Evolutionary conservation across 1,140 invertebrate genomes (phyloP).

Genomic region (Oncopodura yosiiana): DNA sequence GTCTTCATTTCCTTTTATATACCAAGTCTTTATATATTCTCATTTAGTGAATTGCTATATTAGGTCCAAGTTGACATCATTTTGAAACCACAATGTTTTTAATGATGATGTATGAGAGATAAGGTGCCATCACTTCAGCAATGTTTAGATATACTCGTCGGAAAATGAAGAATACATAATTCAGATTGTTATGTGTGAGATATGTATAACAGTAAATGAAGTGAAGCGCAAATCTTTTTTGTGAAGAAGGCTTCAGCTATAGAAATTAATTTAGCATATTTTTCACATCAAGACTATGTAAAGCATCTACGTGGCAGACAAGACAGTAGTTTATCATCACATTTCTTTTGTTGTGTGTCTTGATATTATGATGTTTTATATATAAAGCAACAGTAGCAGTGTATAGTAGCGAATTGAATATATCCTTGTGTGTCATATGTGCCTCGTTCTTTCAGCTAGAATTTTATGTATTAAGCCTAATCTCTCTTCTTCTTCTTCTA

Average conservation of each 20-base stretch:
- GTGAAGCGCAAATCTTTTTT: conserved; percentile 16
- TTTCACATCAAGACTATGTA: conserved; percentile 21
- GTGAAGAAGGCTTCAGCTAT: conserved; percentile 10
- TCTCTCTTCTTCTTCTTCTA: neutral
- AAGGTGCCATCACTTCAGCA: no score
- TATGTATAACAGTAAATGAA: no score
- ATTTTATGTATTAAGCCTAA: neutral
- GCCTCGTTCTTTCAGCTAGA: neutral
- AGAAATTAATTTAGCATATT: conserved; percentile 24
- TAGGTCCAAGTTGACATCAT: no score
- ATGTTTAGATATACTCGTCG: no score
- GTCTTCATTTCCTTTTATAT: no score
- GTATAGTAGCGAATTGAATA: no score
- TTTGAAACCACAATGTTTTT: no score
- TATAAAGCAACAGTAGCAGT: no score
- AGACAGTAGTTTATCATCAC: conserved; percentile 12
- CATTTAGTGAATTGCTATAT: no score
- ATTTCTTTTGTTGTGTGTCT: conserved; percentile 11
- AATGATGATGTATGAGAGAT: no score
- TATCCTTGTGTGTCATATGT: conserved; percentile 10
- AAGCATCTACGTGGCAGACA: neutral
- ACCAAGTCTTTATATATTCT: no score
- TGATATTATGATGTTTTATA: no score
- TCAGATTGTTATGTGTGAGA: neutral
- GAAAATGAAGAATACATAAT: neutral